phyloP scores from a whole-genome alignment of 2,888 invertebrate species.

The Synergus itoensis region DNA sequence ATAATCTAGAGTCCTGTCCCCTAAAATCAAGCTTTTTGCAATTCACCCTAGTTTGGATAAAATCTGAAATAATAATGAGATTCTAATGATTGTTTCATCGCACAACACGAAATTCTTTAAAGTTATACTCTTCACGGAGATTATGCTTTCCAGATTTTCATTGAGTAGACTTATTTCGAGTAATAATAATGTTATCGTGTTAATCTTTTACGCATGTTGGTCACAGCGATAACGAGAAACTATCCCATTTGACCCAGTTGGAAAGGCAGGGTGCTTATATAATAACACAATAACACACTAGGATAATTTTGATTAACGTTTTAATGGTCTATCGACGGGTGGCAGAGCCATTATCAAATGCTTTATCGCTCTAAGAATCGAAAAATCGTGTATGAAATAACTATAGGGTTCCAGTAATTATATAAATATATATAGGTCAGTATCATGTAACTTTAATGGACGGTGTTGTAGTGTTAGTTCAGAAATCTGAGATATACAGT shows the following conservation, averaged over 20 bases:
- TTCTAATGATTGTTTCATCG: too few species aligned
- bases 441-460: background rate
- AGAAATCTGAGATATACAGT: background rate
- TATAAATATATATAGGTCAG: background rate
- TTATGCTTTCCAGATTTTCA: background rate
- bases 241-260: background rate
- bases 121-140: background rate
- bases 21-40: too few species aligned
- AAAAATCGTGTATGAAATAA: background rate
- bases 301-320: background rate
- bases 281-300: background rate
- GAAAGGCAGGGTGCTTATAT: background rate
- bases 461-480: background rate
- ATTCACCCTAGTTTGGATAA: too few species aligned
- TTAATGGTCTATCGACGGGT: background rate
- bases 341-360: background rate
- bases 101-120: background rate
- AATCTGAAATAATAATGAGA: too few species aligned
- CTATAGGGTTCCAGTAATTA: background rate
- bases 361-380: background rate
- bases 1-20: too few species aligned
- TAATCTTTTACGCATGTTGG: background rate
- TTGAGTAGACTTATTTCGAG: background rate
- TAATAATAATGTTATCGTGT: background rate
- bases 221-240: background rate